phyloP scores from a whole-genome alignment of 2,113 vertebrate genomes.

The Pogonocichla stellata region DNA sequence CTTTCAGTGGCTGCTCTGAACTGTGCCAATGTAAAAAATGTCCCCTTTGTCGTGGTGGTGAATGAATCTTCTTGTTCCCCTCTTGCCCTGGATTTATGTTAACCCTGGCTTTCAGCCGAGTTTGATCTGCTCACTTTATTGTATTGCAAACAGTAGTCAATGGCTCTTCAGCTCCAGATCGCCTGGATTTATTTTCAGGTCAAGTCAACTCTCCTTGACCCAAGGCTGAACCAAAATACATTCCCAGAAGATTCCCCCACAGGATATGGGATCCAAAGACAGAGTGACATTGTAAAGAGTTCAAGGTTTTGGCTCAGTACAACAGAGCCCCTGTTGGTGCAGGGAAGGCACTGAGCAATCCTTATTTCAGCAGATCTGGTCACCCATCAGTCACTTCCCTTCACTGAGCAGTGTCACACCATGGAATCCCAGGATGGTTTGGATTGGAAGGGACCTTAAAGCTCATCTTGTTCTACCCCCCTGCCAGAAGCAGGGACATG shows the following conservation, averaged over 20 bases:
- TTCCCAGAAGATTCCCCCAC: slow-evolving; percentile 59
- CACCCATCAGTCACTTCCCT: neutral
- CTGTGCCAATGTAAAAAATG: slow-evolving; percentile 27
- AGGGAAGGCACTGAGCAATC: neutral
- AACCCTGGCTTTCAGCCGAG: neutral
- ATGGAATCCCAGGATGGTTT: neutral
- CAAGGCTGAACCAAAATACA: slow-evolving; percentile 56
- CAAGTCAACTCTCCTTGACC: slow-evolving; percentile 66
- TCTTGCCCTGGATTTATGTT: slow-evolving; percentile 55
- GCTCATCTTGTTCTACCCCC: neutral
- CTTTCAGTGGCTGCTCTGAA: neutral
- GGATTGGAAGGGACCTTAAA: neutral
- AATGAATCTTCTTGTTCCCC: slow-evolving; percentile 59
- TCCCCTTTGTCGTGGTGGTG: slow-evolving; percentile 34
- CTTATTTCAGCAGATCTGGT: neutral
- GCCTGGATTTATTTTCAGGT: slow-evolving; percentile 68
- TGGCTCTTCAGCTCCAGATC: slow-evolving; percentile 44
- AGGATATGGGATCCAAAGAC: slow-evolving; percentile 23
- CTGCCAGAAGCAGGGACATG: neutral
- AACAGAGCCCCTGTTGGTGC: neutral
- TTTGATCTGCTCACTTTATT: slow-evolving; percentile 58
- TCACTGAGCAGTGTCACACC: neutral
- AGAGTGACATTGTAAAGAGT: slow-evolving; percentile 56
- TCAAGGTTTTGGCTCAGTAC: slow-evolving; percentile 22
- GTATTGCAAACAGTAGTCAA: slow-evolving; percentile 69